phyloP scores from a whole-genome alignment of 2,797 vertebrate genomes.

The Mus minutoides region DNA sequence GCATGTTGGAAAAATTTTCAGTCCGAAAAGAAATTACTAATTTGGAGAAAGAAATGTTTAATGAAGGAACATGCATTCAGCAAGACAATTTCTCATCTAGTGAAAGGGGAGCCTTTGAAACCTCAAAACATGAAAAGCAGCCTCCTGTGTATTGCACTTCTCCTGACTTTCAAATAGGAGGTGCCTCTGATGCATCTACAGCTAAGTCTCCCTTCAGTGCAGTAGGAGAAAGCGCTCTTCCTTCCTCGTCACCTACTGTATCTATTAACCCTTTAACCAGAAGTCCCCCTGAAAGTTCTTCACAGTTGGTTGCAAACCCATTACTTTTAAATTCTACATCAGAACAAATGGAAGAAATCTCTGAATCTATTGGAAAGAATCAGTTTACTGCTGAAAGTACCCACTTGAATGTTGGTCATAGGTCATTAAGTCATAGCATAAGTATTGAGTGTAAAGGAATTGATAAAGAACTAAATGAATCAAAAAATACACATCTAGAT shows the following conservation, averaged over 20 bases:
- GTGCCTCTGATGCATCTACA: conserved; percentile 86
- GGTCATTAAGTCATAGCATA: conserved; percentile 79
- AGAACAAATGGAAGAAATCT: conserved; percentile 86
- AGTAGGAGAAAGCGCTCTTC: conserved; percentile 88
- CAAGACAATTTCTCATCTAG: conserved; percentile 82
- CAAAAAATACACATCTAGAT: conserved; percentile 82
- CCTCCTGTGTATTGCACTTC: conserved; percentile 90
- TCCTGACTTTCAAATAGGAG: conserved; percentile 88
- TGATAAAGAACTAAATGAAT: conserved; percentile 83
- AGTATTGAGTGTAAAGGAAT: conserved; percentile 84
- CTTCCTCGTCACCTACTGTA: conserved; percentile 87
- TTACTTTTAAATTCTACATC: conserved; percentile 85
- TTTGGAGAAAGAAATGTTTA: conserved; percentile 86
- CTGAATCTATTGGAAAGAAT: conserved; percentile 85
- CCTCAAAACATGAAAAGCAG: conserved; percentile 87
- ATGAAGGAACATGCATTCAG: conserved; percentile 81
- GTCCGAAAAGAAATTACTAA: conserved; percentile 85
- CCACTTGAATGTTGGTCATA: conserved; percentile 82
- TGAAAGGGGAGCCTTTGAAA: conserved; percentile 86
- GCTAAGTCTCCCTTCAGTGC: conserved; percentile 88
- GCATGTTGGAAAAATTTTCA: conserved; percentile 86
- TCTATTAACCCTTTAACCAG: conserved; percentile 86
- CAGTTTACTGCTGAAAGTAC: conserved; percentile 84
- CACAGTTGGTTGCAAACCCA: conserved; percentile 83
- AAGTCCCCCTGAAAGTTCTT: conserved; percentile 83